Conservation (phyloP, 2,888 invertebrate species). For the Sisyra terminalis region DNA sequence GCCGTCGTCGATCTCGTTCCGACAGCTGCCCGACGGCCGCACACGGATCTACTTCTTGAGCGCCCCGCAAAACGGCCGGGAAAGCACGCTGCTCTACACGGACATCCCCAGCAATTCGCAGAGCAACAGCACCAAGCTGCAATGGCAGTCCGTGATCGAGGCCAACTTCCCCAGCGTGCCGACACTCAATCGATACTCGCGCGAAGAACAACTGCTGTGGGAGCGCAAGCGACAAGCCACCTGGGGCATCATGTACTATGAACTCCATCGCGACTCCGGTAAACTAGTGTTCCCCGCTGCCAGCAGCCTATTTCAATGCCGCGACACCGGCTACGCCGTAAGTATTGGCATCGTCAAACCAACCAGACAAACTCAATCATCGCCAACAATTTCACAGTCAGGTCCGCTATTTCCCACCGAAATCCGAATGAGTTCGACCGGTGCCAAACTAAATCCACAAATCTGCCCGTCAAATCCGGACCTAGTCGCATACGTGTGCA, state of each 20-base stretch:
- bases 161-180: slow-evolving; percentile 50
- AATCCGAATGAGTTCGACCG: slow-evolving; percentile 41
- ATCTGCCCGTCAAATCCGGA: slow-evolving; percentile 67
- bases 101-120: slow-evolving; percentile 56
- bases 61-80: slow-evolving; percentile 75
- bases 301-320: slow-evolving; percentile 73
- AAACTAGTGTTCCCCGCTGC: slow-evolving; percentile 84
- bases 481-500: slow-evolving; percentile 77
- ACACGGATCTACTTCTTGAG: slow-evolving; percentile 81
- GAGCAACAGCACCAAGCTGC: slow-evolving; percentile 37
- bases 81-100: slow-evolving; percentile 73
- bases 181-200: slow-evolving; percentile 42
- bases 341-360: too few relatives aligned
- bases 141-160: slow-evolving; percentile 72
- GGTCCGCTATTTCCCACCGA: slow-evolving; percentile 52
- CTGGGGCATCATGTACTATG: slow-evolving; percentile 90
- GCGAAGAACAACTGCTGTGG: slow-evolving; percentile 81
- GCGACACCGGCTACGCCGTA: slow-evolving; percentile 55
- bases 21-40: slow-evolving; percentile 59
- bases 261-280: slow-evolving; percentile 64
- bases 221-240: slow-evolving; percentile 83
- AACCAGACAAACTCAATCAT: too few relatives aligned
- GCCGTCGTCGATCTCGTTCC: slow-evolving; percentile 67
- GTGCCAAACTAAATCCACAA: slow-evolving; percentile 63
- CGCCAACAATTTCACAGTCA: slow-evolving; percentile 26